phyloP scores from a whole-genome alignment of 1,140 invertebrate species.

The Eueides isabella region DNA sequence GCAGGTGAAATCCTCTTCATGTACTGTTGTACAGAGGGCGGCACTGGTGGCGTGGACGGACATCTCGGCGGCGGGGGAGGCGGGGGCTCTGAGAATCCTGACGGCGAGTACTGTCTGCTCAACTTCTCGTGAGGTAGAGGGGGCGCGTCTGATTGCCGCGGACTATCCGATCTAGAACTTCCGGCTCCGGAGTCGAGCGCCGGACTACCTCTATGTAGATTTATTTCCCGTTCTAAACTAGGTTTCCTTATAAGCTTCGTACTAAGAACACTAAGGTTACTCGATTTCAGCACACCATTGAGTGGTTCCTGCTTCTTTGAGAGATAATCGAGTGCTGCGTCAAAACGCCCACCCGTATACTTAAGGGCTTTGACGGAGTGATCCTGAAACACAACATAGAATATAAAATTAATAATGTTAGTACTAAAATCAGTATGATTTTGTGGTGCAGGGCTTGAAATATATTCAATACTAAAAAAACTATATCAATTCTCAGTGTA shows the following conservation, averaged over 20 bases:
- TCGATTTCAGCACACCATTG: conserved; percentile 83
- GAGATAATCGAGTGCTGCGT: conserved; percentile 87
- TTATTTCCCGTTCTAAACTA: conserved; percentile 91
- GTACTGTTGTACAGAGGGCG: conserved; percentile 91
- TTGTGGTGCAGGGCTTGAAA: too few species aligned
- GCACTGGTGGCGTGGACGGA: conserved; percentile 88
- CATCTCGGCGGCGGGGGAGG: conserved; percentile 87
- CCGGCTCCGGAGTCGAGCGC: conserved; percentile 93
- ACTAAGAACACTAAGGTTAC: conserved; percentile 83
- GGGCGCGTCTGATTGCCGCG: conserved; percentile 84
- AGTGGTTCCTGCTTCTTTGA: conserved; percentile 85
- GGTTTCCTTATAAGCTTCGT: conserved; percentile 93
- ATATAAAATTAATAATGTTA: not conserved
- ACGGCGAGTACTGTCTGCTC: conserved; percentile 86
- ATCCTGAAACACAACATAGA: conserved; percentile 81
- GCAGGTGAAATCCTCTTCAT: conserved; percentile 93
- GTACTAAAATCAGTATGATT: too few species aligned
- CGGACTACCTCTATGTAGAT: conserved; percentile 90
- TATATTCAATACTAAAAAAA: too few species aligned
- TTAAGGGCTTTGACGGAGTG: conserved; percentile 86
- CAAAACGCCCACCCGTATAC: conserved; percentile 85
- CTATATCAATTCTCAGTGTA: too few species aligned
- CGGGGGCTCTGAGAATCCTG: conserved; percentile 86
- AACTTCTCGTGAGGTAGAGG: conserved; percentile 79
- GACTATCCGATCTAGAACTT: conserved; percentile 94